phyloP scores from a whole-genome alignment of 2,113 vertebrate species.

The Melanerpes formicivorus region DNA sequence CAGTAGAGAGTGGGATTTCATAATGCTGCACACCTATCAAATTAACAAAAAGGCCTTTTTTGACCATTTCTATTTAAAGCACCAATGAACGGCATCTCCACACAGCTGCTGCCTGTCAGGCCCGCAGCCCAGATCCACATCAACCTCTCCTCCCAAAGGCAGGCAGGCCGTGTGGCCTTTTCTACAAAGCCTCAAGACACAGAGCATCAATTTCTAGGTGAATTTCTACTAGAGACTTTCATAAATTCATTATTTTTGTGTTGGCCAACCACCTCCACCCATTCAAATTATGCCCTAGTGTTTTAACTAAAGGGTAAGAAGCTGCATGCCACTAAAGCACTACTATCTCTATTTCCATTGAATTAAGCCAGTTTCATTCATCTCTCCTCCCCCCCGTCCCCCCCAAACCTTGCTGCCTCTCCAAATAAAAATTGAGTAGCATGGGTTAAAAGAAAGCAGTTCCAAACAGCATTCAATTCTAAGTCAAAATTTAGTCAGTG shows the following conservation, averaged over 20 bases:
- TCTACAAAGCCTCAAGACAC: not conserved
- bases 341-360: not conserved
- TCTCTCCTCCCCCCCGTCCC: not conserved
- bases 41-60: constrained; percentile 6
- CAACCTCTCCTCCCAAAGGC: not conserved
- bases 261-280: not conserved
- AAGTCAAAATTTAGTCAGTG: not conserved
- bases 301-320: not conserved
- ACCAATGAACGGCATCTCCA: not conserved
- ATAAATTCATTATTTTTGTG: not conserved
- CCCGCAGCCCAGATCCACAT: not conserved
- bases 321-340: not conserved
- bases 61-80: constrained; percentile 26
- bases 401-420: not conserved
- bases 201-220: not conserved
- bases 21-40: not conserved
- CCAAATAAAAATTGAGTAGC: not conserved
- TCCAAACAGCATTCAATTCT: not conserved
- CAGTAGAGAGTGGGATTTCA: not conserved
- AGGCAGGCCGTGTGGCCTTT: not conserved
- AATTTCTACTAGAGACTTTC: not conserved
- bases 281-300: not conserved
- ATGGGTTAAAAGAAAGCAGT: not conserved
- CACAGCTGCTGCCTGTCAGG: not conserved
- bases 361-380: not conserved